Evolutionary conservation across 2,888 invertebrate genomes (phyloP).

Genomic region (Acanthosoma haemorrhoidale): DNA sequence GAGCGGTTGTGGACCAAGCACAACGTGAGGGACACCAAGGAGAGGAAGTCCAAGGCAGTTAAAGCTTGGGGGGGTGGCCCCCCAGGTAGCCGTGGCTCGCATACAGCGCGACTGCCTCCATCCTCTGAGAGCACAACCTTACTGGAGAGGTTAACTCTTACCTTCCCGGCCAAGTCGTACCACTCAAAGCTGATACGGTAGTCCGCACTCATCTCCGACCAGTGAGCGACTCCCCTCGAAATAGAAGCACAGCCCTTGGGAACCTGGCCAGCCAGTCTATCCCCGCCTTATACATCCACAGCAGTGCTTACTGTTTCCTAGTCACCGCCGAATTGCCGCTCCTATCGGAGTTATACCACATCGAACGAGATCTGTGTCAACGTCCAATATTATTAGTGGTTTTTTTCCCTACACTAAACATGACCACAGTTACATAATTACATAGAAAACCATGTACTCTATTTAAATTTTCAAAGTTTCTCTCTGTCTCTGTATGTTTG

Average conservation of each 20-base stretch:
- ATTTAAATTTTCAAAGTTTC: too few species aligned
- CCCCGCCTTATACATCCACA: too few species aligned
- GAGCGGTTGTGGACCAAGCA: background rate
- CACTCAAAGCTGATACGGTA: conserved; percentile 39
- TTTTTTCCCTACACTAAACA: too few species aligned
- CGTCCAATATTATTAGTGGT: too few species aligned
- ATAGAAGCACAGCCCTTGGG: background rate
- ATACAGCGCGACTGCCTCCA: conserved; percentile 37
- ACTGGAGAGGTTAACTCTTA: conserved; percentile 37
- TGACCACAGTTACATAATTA: too few species aligned
- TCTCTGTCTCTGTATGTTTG: too few species aligned
- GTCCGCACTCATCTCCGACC: background rate
- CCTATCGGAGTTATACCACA: too few species aligned
- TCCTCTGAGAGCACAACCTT: conserved; percentile 33
- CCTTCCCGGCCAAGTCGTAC: conserved; percentile 37
- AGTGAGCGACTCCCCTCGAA: background rate
- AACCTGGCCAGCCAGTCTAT: background rate
- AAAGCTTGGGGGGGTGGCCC: background rate
- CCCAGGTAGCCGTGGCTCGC: conserved; percentile 25
- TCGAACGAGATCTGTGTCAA: too few species aligned
- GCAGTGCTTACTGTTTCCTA: too few species aligned
- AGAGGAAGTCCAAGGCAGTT: background rate
- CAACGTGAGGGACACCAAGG: background rate
- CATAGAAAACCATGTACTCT: too few species aligned
- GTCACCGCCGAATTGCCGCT: too few species aligned